These are phyloP conservation scores for Drosophila paramelanica DNA, from an alignment of 2,888 invertebrate species.

Conservation along the genomic window DNA sequence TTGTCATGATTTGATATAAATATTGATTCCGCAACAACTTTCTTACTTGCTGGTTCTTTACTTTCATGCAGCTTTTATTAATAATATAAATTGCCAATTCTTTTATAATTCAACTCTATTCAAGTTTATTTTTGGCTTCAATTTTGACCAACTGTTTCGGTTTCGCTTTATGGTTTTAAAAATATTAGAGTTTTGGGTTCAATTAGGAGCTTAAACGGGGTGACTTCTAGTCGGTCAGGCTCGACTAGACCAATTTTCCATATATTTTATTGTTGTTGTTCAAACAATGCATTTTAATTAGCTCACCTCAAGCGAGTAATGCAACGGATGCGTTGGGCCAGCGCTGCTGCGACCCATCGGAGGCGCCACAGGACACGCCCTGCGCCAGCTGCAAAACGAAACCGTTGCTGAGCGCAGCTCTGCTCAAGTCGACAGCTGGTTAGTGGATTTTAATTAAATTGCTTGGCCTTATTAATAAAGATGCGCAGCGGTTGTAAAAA, in stretches of 20 bases:
- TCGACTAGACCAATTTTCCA: background rate
- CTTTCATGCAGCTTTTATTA: too few species aligned
- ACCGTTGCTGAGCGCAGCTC: constrained; percentile 62
- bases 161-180: too few species aligned
- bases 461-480: constrained; percentile 51
- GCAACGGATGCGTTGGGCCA: constrained; percentile 44
- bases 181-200: too few species aligned
- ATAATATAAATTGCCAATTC: too few species aligned
- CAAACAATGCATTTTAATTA: constrained; percentile 75
- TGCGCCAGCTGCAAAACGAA: constrained; percentile 44
- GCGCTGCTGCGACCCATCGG: constrained; percentile 49
- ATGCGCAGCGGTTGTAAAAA: constrained; percentile 27
- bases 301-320: constrained; percentile 46
- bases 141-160: too few species aligned
- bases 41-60: too few species aligned
- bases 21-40: too few species aligned
- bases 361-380: constrained; percentile 22
- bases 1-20: too few species aligned
- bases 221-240: background rate
- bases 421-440: constrained; percentile 68
- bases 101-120: too few species aligned
- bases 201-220: background rate
- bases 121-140: too few species aligned
- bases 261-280: constrained; percentile 14
- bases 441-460: constrained; percentile 69